Conservation (phyloP, 2,113 vertebrate species). For the Caloenas nicobarica region DNA sequence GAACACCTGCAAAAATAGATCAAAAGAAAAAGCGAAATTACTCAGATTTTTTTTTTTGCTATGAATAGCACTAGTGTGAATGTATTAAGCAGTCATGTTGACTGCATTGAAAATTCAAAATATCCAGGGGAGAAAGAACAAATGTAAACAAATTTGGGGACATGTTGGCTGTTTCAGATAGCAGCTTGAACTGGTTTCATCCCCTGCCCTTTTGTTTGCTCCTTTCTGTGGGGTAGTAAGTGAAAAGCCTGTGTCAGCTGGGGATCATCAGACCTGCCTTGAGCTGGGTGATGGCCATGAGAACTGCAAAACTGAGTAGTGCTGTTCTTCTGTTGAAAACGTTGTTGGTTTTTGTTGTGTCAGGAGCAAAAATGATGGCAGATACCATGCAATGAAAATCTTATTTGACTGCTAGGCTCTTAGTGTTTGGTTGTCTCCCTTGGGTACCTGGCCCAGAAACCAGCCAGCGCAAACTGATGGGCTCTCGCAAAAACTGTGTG, state of each 20-base stretch:
- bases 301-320: neutral
- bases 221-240: neutral
- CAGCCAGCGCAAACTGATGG: neutral
- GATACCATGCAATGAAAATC: neutral
- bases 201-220: neutral
- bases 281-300: neutral
- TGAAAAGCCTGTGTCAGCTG: neutral
- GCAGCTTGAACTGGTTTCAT: neutral
- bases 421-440: neutral
- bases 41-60: constrained; percentile 21
- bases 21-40: constrained; percentile 50
- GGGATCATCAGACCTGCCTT: neutral
- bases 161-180: neutral
- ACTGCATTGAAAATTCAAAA: constrained; percentile 1
- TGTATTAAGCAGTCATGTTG: constrained; percentile 2
- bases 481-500: neutral
- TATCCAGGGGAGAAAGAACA: neutral
- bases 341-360: neutral
- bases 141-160: neutral
- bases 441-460: neutral
- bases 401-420: neutral
- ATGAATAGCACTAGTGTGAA: constrained; percentile 43
- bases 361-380: neutral
- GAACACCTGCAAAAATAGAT: constrained; percentile 66
- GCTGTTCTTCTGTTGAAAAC: neutral